A percentile compares a stretch with the other conserved stretches of the same genome.
These are phyloP conservation scores for Notolabrus celidotus DNA, from an alignment of 2,797 vertebrate genomes.

Conservation along the genomic window DNA sequence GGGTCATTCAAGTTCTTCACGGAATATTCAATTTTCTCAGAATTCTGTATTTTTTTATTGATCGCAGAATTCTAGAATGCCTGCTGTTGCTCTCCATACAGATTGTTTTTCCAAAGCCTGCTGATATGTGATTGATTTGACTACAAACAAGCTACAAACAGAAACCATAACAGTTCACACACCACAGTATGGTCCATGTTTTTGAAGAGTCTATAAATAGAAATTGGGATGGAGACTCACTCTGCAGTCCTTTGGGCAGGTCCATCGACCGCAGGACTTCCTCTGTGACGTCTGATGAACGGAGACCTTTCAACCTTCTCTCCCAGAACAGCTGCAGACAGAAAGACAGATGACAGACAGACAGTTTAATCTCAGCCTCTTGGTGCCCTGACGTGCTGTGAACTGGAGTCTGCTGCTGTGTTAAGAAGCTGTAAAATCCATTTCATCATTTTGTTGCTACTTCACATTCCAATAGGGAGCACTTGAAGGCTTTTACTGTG, in stretches of 20 bases:
- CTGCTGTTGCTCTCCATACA: no score
- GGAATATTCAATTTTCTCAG: no score
- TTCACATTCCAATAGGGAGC: neutral
- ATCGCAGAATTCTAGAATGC: no score
- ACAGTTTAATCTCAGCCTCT: neutral
- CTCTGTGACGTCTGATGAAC: slow-evolving; percentile 91
- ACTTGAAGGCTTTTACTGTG: neutral
- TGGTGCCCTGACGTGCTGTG: neutral
- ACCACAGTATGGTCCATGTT: no score
- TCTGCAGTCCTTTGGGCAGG: slow-evolving; percentile 93
- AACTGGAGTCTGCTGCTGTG: neutral
- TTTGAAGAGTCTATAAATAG: no score
- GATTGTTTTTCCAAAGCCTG: no score
- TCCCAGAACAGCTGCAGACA: slow-evolving; percentile 93
- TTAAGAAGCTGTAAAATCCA: neutral
- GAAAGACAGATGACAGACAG: neutral
- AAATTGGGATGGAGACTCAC: slow-evolving; percentile 70
- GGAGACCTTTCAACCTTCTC: slow-evolving; percentile 92
- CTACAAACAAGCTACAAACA: no score
- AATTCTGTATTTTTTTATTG: no score
- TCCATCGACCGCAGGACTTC: slow-evolving; percentile 92
- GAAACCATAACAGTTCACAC: no score
- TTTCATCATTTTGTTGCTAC: neutral
- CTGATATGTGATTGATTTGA: no score
- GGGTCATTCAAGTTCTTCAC: no score